Percentiles rank a stretch among this genome's conserved stretches.
Conservation (phyloP, 2,888 invertebrate species). For the Diabrotica balteata region DNA sequence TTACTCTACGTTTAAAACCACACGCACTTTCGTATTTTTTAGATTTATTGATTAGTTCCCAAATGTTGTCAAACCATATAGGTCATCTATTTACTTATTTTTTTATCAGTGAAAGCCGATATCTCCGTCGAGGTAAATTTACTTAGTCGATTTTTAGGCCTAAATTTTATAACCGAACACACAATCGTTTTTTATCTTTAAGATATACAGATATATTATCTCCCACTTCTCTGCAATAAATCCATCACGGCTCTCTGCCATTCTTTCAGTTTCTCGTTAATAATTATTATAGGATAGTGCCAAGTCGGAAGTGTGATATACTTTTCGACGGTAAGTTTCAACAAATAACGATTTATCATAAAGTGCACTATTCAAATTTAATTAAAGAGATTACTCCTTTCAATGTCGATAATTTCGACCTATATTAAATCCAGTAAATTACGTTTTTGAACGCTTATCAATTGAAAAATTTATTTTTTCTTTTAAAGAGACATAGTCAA, state of each 20-base stretch:
- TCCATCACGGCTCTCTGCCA: slow-evolving; percentile 1
- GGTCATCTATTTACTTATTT: no score
- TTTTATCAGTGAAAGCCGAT: no score
- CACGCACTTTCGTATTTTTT: no score
- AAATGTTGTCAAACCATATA: no score
- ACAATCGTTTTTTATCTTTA: slow-evolving; percentile 8
- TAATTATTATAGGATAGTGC: not conserved
- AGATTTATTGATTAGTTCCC: no score
- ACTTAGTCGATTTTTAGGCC: slow-evolving; percentile 4
- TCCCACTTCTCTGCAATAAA: slow-evolving; percentile 1
- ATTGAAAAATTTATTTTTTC: no score
- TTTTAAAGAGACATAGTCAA: no score
- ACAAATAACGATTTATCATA: not conserved
- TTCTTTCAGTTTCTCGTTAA: not conserved
- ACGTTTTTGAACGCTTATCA: no score
- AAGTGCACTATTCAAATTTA: not conserved
- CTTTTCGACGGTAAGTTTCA: not conserved
- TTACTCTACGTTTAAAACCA: no score
- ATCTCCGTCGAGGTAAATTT: no score
- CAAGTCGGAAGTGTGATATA: not conserved
- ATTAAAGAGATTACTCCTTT: not conserved
- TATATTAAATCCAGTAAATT: no score
- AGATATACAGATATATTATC: slow-evolving; percentile 12
- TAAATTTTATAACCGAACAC: slow-evolving; percentile 5
- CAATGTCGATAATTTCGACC: not conserved